Percentiles rank a stretch among this genome's conserved stretches.
Evolutionary conservation across 2,888 invertebrate genomes (phyloP).

Genomic region (Caenorhabditis macrosperma): DNA sequence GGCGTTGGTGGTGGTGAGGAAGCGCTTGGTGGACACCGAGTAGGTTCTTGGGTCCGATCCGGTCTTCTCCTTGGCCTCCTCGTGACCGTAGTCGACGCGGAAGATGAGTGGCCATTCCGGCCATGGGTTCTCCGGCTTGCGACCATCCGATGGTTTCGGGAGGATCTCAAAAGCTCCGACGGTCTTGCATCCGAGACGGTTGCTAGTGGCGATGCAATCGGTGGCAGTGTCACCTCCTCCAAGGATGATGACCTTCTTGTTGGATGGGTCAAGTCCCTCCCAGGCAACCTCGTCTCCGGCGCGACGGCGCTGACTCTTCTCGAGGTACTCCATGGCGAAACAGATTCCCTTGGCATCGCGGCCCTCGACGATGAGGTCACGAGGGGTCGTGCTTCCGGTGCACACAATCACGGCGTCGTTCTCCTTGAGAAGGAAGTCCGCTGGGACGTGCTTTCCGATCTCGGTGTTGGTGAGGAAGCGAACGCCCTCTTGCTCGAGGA

Average conservation of each 20-base stretch:
- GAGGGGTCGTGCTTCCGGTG: slow-evolving; percentile 96
- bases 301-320: slow-evolving; percentile 96
- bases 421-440: slow-evolving; percentile 83
- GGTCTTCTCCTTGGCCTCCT: slow-evolving; percentile 88
- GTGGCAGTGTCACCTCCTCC: slow-evolving; percentile 92
- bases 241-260: slow-evolving; percentile 94
- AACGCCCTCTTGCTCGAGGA: slow-evolving; percentile 92
- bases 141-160: slow-evolving; percentile 89
- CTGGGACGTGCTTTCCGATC: slow-evolving; percentile 92
- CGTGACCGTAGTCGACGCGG: slow-evolving; percentile 97
- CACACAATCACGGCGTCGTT: slow-evolving; percentile 92
- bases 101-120: slow-evolving; percentile 98
- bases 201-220: slow-evolving; percentile 97
- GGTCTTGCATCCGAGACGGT: slow-evolving; percentile 91
- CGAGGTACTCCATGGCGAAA: slow-evolving; percentile 97
- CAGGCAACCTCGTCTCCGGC: slow-evolving; percentile 78
- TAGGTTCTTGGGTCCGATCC: slow-evolving; percentile 94
- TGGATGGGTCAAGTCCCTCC: slow-evolving; percentile 88
- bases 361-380: slow-evolving; percentile 85
- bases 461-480: slow-evolving; percentile 91
- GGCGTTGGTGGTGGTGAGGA: slow-evolving; percentile 71
- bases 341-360: slow-evolving; percentile 93
- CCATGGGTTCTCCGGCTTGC: slow-evolving; percentile 96
- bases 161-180: slow-evolving; percentile 98
- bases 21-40: slow-evolving; percentile 89